Percentiles rank a stretch among this genome's conserved stretches.
Evolutionary conservation across 1,140 invertebrate species (phyloP).

Genomic region (Hydropsyche tenuis): DNA sequence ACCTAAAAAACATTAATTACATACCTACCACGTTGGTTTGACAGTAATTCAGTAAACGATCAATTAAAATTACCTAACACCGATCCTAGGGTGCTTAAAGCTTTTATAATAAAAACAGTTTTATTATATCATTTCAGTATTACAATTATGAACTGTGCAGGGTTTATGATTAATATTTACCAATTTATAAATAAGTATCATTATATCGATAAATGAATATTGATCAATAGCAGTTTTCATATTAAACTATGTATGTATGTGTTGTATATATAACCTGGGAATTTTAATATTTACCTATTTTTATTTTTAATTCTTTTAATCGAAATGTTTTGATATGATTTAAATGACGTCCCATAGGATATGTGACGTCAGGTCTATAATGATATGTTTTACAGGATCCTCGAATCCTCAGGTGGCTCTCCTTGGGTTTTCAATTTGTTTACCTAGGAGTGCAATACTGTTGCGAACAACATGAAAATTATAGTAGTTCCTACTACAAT

Average conservation of each 20-base stretch:
- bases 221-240: conserved; percentile 11
- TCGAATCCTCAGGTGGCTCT: conserved; percentile 20
- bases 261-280: conserved; percentile 3
- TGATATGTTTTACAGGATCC: conserved; percentile 34
- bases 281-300: background rate
- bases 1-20: conserved; percentile 24
- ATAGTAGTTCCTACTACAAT: background rate
- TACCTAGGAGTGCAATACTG: conserved; percentile 22
- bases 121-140: conserved; percentile 14
- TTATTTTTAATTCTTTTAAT: conserved; percentile 5
- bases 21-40: conserved; percentile 27
- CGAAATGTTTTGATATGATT: conserved; percentile 38
- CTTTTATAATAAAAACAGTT: conserved; percentile 39
- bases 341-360: conserved; percentile 10
- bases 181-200: conserved; percentile 8
- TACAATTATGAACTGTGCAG: conserved; percentile 32
- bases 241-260: background rate
- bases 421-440: background rate
- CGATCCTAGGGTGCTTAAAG: conserved; percentile 46
- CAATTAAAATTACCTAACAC: conserved; percentile 38
- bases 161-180: conserved; percentile 30
- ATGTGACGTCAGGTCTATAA: conserved; percentile 18
- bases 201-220: conserved; percentile 34
- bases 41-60: conserved; percentile 24
- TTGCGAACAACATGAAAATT: conserved; percentile 6